Percentiles rank a stretch among this genome's conserved stretches.
Evolutionary conservation across 2,888 invertebrate species (phyloP).

Genomic region (Fragum fragum): DNA sequence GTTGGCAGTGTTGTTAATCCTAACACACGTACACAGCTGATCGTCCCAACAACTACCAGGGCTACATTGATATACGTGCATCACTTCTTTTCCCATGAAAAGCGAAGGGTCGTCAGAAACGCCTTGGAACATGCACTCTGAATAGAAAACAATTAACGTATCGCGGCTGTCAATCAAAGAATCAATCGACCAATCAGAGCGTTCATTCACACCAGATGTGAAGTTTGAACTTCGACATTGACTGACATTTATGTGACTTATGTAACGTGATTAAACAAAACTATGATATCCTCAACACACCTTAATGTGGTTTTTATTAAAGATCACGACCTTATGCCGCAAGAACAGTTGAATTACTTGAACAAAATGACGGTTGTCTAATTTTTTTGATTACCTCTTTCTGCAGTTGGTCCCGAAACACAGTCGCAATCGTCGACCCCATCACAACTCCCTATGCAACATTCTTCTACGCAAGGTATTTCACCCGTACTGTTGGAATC

Average conservation of each 20-base stretch:
- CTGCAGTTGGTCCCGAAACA: background rate
- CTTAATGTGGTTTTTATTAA: too few species aligned
- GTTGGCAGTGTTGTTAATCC: background rate
- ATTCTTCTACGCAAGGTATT: background rate
- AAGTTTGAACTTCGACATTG: too few species aligned
- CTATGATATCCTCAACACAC: too few species aligned
- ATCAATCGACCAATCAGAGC: too few species aligned
- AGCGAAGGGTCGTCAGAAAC: background rate
- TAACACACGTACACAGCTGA: background rate
- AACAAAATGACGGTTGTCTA: too few species aligned
- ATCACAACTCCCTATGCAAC: background rate
- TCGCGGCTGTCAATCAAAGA: too few species aligned
- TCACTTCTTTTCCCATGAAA: background rate
- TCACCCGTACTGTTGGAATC: background rate
- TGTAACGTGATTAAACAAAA: too few species aligned
- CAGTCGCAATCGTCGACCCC: constrained; percentile 16
- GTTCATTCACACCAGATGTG: too few species aligned
- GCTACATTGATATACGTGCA: background rate
- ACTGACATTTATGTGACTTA: too few species aligned
- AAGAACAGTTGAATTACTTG: too few species aligned
- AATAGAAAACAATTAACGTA: background rate
- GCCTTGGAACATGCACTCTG: background rate
- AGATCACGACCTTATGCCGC: too few species aligned
- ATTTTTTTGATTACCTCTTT: too few species aligned
- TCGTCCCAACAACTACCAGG: background rate